Evolutionary conservation across 2,888 invertebrate genomes (phyloP).

Genomic region (Sylvicola cinctus): DNA sequence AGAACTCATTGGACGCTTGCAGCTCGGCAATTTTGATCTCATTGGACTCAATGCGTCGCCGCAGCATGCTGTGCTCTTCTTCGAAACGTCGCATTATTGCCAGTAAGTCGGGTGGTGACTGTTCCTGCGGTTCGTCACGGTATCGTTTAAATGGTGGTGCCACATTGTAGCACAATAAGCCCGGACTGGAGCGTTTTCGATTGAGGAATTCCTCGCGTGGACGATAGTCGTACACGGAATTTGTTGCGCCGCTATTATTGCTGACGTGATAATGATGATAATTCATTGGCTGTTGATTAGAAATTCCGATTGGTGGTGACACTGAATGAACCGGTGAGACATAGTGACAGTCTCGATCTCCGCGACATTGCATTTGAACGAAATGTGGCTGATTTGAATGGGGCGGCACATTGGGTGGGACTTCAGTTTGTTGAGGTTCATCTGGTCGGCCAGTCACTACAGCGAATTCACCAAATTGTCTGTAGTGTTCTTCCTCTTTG

Average conservation of each 20-base stretch:
- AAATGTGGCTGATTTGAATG: not conserved
- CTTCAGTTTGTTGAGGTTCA: not conserved
- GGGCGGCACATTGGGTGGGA: not conserved
- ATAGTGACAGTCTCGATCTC: too few species aligned
- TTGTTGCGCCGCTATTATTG: too few species aligned
- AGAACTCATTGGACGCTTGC: conserved; percentile 56
- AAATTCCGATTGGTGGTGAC: too few species aligned
- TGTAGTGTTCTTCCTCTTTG: conserved; percentile 56
- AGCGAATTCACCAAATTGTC: conserved; percentile 50
- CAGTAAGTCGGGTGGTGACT: conserved; percentile 9
- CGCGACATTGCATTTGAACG: too few species aligned
- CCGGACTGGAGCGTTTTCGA: too few species aligned
- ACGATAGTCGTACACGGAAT: too few species aligned
- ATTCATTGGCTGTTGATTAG: too few species aligned
- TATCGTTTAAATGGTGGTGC: conserved; percentile 11
- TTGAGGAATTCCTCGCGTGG: too few species aligned
- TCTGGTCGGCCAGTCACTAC: conserved; percentile 6
- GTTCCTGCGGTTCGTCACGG: conserved; percentile 16
- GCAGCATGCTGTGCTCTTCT: conserved; percentile 13
- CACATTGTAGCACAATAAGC: too few species aligned
- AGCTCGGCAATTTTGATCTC: conserved; percentile 32
- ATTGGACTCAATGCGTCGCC: conserved; percentile 12
- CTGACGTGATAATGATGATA: too few species aligned
- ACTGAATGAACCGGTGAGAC: too few species aligned
- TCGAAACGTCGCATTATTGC: conserved; percentile 12